Base-by-base conservation (phyloP, 1,140 invertebrate genomes). In the Drosophila jambulina region DNA sequence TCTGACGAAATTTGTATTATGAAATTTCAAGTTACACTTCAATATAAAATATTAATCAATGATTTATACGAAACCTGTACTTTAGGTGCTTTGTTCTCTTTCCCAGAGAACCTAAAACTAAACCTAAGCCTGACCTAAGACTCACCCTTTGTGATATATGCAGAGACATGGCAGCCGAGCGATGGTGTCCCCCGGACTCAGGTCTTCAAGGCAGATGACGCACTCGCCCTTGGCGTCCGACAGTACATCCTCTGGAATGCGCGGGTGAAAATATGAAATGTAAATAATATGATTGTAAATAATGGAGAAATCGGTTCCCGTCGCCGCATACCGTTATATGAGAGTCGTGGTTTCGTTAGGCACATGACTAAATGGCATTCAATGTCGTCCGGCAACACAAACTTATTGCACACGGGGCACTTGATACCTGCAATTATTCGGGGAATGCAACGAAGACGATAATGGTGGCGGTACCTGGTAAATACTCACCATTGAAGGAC, bases 291-390 rank as follows among this genome's bases (percentile, higher is more conserved):
- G 4, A 23, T 9, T 1, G 51, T 27, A 40, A 29, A 45, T 8
- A 54, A 38, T 9, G 19, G 21, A n/a, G 4, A 17, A n/a, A 19
- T 40, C 15, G 15, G n/a, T 6, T 5, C 43, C 23, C 19, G 3
- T 1, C 1, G 3, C 1, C 25, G 27, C 95, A 94, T 92, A 99
- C 98, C 98, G 95, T 99, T 99, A 94, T 99, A 99, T 93, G 96
- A 98, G 91, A 99, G 97, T 93, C 98, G 95, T 85, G 98, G 99
- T 95, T 99, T 98, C 61, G 98, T 99, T 93, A 99, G 96, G 95
- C 99, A 99, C 97, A 99, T 99, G 83, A 99, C 98, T 87, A 99
- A 95, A 94, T 99, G 99, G 94, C 97, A 98, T 95, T 99, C 98
- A 91, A 99, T 98, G 94, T 99, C 98, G 94, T 99, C 98, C 81